These are phyloP conservation scores for Austrolebias charrua DNA, from an alignment of 2,797 vertebrate species.

Conservation along the genomic window DNA sequence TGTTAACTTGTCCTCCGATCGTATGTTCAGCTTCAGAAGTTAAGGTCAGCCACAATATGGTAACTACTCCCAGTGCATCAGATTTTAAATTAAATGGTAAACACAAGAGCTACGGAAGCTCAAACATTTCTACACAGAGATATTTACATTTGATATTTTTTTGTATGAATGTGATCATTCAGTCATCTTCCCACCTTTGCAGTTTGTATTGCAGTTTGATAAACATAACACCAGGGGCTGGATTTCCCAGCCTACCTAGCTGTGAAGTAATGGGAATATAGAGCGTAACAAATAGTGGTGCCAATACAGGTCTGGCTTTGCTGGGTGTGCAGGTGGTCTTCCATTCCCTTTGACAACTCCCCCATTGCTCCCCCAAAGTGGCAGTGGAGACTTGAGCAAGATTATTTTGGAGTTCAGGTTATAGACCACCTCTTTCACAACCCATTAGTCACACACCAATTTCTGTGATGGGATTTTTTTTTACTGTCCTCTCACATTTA, in stretches of 20 bases:
- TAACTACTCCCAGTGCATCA: too few relatives aligned
- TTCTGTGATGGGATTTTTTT: conserved; percentile 65
- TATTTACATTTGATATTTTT: conserved; percentile 23
- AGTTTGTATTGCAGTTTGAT: conserved; percentile 65
- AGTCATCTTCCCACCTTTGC: conserved; percentile 36
- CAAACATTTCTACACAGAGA: conserved; percentile 25
- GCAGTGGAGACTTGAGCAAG: conserved; percentile 65
- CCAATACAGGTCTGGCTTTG: conserved; percentile 64
- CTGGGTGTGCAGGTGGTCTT: conserved; percentile 72
- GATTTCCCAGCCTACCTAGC: conserved; percentile 73
- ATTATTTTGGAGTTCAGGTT: conserved; percentile 75
- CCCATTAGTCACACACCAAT: conserved; percentile 72
- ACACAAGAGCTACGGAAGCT: conserved; percentile 11
- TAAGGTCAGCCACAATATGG: not conserved
- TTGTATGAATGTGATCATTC: conserved; percentile 32
- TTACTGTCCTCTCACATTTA: conserved; percentile 60
- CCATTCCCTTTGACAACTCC: conserved; percentile 63
- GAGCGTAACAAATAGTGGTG: conserved; percentile 74
- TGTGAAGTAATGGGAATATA: conserved; percentile 75
- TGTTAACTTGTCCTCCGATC: not conserved
- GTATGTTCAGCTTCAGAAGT: not conserved
- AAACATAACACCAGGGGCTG: conserved; percentile 75
- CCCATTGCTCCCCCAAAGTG: conserved; percentile 71
- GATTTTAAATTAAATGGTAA: not conserved
- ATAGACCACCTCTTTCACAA: conserved; percentile 67